Conservation (phyloP, 2,797 vertebrate species). For the Okamejei kenojei region DNA sequence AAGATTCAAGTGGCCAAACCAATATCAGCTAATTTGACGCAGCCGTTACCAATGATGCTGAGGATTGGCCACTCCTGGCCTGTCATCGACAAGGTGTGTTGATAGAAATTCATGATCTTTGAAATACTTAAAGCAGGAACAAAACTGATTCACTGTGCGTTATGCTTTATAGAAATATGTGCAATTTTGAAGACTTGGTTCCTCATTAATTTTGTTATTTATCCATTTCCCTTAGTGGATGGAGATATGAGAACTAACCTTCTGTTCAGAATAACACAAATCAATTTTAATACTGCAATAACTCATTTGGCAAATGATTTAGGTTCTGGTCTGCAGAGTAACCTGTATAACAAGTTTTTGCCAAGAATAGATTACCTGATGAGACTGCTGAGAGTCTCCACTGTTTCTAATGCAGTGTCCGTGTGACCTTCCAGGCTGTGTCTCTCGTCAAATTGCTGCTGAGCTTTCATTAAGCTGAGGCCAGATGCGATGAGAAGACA, state of each 20-base stretch:
- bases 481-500: background rate
- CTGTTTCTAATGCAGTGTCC: background rate
- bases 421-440: background rate
- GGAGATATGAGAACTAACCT: background rate
- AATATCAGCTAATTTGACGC: too few relatives aligned
- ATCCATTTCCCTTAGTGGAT: background rate
- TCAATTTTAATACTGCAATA: background rate
- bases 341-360: background rate
- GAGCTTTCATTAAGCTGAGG: background rate
- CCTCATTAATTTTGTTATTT: background rate
- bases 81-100: background rate
- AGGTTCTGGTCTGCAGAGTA: background rate
- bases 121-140: background rate
- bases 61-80: too few relatives aligned
- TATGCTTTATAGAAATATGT: background rate
- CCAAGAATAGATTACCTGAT: background rate
- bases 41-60: too few relatives aligned
- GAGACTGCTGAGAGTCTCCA: background rate
- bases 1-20: too few relatives aligned
- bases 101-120: background rate
- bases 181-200: background rate
- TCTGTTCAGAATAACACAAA: background rate
- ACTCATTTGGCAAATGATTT: background rate
- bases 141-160: background rate
- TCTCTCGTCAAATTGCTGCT: background rate